Base-by-base conservation (phyloP, 2,888 invertebrate species). In the Hyposoter dolosus region DNA sequence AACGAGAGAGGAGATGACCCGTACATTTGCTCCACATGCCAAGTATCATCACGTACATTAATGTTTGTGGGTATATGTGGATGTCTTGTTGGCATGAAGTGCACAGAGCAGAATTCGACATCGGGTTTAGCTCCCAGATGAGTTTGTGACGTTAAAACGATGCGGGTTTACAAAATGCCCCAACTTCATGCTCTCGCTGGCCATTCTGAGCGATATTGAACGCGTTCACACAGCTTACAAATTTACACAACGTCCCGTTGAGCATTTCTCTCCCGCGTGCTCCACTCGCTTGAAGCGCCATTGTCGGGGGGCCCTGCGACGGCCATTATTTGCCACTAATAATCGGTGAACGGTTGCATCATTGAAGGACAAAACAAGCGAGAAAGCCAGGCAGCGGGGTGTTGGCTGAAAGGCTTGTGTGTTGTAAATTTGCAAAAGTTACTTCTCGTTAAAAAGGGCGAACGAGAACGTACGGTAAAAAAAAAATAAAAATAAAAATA, bases 251-350 rank as follows among this genome's bases (percentile, higher is more conserved):
- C 68, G 32, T 53, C 84, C 71, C 40, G 68, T 68, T 32, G 75
- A 35, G 75, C 23, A 17, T 45, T 47, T 23, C 56, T 56, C 72
- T 72, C 56, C 17, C 12, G 15, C 10, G 71, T 23, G 10, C 5
- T 35, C 35, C 3, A n/a, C 35, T 28, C 32, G 40, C 19, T 74
- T 81, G 28, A 60, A 71, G 56, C 74, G 53, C 56, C 66, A 71
- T 84, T 71, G 74, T 83, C 19, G 23, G 35, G 40, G 19, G n/a
- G n/a, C n/a, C 4, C 40, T 28, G 68, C 35, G 28, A 71, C 65
- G 68, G 23, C 69, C 71, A 84, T 81, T 81, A 84, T 84, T 84
- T 81, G 81, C 81, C 53, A 76, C 84, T 84, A 84, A 84, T 84
- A 69, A 84, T 72, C 81, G 84, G 63, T 81, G 81, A 76, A 77